A percentile compares a stretch with the other conserved stretches of the same genome.
Evolutionary conservation across 2,797 vertebrate species (phyloP).

Genomic region (Thalassophryne amazonica): DNA sequence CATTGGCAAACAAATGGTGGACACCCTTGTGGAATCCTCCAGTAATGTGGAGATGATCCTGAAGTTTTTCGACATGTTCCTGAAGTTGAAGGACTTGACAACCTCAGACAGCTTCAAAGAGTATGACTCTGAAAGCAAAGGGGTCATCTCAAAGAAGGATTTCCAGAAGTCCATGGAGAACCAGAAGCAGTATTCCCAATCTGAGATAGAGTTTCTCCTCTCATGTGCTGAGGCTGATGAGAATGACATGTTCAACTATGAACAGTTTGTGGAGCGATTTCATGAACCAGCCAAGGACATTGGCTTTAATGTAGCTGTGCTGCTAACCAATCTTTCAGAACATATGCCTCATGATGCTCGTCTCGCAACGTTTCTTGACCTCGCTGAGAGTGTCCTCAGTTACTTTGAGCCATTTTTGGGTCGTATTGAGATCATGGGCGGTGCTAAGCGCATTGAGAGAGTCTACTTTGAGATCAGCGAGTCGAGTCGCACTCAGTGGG

Average conservation of each 20-base stretch:
- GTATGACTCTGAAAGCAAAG: conserved; percentile 91
- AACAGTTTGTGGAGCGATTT: conserved; percentile 94
- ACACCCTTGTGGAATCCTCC: conserved; percentile 96
- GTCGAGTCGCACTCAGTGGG: conserved; percentile 98
- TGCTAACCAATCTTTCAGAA: conserved; percentile 95
- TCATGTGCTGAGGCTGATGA: conserved; percentile 96
- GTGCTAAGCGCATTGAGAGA: conserved; percentile 95
- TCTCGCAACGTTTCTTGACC: conserved; percentile 87
- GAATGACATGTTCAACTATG: conserved; percentile 96
- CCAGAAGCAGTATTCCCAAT: conserved; percentile 95
- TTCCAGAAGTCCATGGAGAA: conserved; percentile 99
- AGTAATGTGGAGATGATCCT: conserved; percentile 99
- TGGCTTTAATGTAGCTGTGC: conserved; percentile 95
- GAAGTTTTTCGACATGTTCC: conserved; percentile 99
- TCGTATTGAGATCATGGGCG: conserved; percentile 98
- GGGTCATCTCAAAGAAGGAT: conserved; percentile 96
- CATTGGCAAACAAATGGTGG: conserved; percentile 99
- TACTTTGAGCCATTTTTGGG: conserved; percentile 96
- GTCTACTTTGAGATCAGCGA: conserved; percentile 99
- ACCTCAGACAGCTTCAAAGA: conserved; percentile 95
- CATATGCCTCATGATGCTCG: conserved; percentile 96
- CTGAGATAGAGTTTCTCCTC: conserved; percentile 95
- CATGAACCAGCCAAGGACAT: conserved; percentile 98
- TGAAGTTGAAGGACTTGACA: conserved; percentile 97
- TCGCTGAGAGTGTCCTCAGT: conserved; percentile 94